Evolutionary conservation across 2,113 vertebrate species (phyloP).

Genomic region (Madoqua kirkii): DNA sequence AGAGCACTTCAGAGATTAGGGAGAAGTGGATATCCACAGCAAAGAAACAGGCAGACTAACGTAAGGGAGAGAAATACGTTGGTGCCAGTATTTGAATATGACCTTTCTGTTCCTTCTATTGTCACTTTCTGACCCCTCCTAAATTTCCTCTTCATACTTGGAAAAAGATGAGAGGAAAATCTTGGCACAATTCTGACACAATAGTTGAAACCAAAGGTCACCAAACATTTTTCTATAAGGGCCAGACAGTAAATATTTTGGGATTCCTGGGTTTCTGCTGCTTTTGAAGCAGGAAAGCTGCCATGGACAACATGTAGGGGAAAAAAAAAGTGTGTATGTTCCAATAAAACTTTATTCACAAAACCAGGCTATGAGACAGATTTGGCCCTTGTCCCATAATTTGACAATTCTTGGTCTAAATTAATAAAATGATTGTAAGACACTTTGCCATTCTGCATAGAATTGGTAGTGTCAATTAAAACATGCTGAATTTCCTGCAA

Average conservation of each 20-base stretch:
- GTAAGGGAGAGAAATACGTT: not conserved
- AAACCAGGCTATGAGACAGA: not conserved
- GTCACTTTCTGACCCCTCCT: not conserved
- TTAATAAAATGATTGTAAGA: conserved; percentile 18
- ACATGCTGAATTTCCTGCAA: not conserved
- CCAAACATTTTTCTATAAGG: not conserved
- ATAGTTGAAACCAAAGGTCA: not conserved
- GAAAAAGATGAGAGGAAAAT: conserved; percentile 19
- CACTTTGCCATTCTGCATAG: not conserved
- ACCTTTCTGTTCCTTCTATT: not conserved
- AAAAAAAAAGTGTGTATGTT: not conserved
- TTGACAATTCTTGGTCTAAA: not conserved
- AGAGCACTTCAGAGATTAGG: not conserved
- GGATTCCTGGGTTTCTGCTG: not conserved
- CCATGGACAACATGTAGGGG: not conserved
- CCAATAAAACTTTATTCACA: conserved; percentile 25
- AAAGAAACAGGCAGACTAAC: not conserved
- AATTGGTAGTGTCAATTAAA: conserved; percentile 21
- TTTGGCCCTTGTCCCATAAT: not conserved
- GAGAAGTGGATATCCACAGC: not conserved
- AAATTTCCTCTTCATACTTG: not conserved
- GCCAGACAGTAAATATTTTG: not conserved
- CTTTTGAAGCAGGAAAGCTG: not conserved
- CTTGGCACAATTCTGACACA: not conserved
- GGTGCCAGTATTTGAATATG: not conserved